A percentile compares a stretch with the other conserved stretches of the same genome.
These are phyloP conservation scores for Psettodes erumei DNA, from an alignment of 2,113 vertebrate genomes.

Conservation along the genomic window DNA sequence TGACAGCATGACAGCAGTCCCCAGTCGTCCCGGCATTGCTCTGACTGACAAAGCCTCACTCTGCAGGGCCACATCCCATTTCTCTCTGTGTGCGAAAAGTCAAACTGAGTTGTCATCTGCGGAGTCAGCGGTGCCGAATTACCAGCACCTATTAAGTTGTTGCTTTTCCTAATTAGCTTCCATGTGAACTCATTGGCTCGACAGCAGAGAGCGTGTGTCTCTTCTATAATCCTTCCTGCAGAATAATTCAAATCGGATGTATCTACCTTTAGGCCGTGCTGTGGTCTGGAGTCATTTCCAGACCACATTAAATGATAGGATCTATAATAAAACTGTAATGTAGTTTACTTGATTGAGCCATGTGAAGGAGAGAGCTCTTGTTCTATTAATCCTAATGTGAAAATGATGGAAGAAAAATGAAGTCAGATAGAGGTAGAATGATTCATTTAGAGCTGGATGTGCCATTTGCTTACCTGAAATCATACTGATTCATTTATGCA, in stretches of 20 bases:
- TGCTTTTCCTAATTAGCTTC: constrained; percentile 70
- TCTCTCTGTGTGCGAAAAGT: neutral
- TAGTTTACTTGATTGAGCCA: constrained; percentile 54
- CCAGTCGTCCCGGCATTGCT: no score
- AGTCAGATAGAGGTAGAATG: constrained; percentile 49
- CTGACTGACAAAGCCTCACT: neutral
- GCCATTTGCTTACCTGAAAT: constrained; percentile 38
- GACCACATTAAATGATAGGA: constrained; percentile 78
- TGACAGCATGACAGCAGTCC: no score
- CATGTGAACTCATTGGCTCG: constrained; percentile 47
- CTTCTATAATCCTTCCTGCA: constrained; percentile 61
- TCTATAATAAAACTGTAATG: constrained; percentile 71
- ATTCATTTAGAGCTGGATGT: constrained; percentile 33
- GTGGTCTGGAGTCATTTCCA: constrained; percentile 56
- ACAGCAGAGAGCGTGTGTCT: constrained; percentile 54
- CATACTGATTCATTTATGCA: constrained; percentile 43
- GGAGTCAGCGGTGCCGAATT: constrained; percentile 45
- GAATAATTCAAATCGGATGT: constrained; percentile 50
- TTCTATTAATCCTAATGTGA: constrained; percentile 64
- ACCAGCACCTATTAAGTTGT: constrained; percentile 63
- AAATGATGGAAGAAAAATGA: constrained; percentile 60
- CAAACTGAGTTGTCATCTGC: constrained; percentile 51
- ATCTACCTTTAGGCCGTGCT: constrained; percentile 54
- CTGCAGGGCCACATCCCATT: neutral
- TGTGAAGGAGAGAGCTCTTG: constrained; percentile 54